A percentile compares a stretch with the other conserved stretches of the same genome.
These are phyloP conservation scores for Magallana ariakensis DNA, from an alignment of 1,140 invertebrate species.

Conservation along the genomic window DNA sequence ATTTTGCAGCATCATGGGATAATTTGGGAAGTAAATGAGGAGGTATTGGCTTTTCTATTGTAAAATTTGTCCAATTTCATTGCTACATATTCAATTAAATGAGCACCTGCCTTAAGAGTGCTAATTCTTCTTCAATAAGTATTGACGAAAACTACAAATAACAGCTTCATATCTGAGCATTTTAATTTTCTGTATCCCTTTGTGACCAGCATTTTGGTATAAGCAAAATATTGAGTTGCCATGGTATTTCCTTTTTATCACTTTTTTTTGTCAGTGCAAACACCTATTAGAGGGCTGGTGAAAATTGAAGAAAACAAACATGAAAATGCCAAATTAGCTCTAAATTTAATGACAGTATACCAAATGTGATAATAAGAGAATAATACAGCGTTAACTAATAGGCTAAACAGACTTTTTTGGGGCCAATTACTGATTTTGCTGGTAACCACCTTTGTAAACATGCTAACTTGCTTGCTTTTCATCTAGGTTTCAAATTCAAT, in stretches of 20 bases:
- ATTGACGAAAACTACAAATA: slow-evolving; percentile 20
- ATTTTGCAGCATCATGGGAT: slow-evolving; percentile 12
- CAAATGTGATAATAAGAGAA: slow-evolving; percentile 34
- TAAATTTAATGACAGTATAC: slow-evolving; percentile 37
- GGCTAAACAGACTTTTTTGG: background rate
- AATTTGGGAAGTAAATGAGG: slow-evolving; percentile 7
- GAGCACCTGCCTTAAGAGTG: slow-evolving; percentile 10
- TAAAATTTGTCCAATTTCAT: slow-evolving; percentile 33
- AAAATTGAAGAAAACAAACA: slow-evolving; percentile 32
- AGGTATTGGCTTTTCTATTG: slow-evolving; percentile 4
- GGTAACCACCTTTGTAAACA: background rate
- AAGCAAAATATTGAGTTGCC: slow-evolving; percentile 6
- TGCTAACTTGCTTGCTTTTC: background rate
- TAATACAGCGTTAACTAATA: slow-evolving; percentile 27
- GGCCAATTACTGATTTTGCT: background rate
- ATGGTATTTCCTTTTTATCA: slow-evolving; percentile 23
- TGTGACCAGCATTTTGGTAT: slow-evolving; percentile 17
- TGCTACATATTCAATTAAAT: slow-evolving; percentile 35
- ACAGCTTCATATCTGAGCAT: background rate
- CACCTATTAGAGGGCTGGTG: slow-evolving; percentile 8
- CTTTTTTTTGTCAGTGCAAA: background rate
- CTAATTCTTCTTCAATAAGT: slow-evolving; percentile 35
- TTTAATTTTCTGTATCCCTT: slow-evolving; percentile 29
- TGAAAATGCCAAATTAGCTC: slow-evolving; percentile 30
- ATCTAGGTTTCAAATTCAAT: slow-evolving; percentile 25